Percentiles rank a stretch among this genome's conserved stretches.
Evolutionary conservation across 2,113 vertebrate species (phyloP).

Genomic region (Chelonoidis abingdonii): DNA sequence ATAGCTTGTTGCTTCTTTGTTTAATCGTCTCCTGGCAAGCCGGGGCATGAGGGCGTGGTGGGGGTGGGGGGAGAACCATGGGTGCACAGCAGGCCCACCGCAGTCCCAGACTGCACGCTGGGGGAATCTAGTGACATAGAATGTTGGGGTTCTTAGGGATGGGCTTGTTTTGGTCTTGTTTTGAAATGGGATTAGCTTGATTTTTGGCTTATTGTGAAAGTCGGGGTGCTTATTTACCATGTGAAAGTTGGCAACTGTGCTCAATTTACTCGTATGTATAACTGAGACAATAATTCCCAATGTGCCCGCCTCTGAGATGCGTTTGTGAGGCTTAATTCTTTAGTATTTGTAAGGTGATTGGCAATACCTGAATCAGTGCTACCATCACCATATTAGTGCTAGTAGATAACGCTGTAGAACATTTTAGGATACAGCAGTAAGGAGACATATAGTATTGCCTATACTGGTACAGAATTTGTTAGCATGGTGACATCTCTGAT

Average conservation of each 20-base stretch:
- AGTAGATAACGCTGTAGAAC: not conserved
- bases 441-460: not conserved
- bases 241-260: not conserved
- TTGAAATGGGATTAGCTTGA: no score
- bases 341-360: not conserved
- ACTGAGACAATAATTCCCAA: not conserved
- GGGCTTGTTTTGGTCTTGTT: no score
- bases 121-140: no score
- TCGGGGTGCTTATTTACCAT: no score
- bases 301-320: not conserved
- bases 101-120: no score
- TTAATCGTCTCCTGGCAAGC: no score
- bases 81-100: no score
- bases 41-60: fast-evolving
- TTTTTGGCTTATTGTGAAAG: no score
- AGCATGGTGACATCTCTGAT: not conserved
- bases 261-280: not conserved
- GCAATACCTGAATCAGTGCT: not conserved
- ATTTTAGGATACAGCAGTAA: not conserved
- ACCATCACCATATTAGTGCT: fast-evolving
- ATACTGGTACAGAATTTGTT: not conserved
- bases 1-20: no score
- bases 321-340: not conserved
- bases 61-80: no score
- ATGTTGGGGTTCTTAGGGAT: no score